Base-by-base conservation (phyloP, 2,797 vertebrate genomes). In the Chlorospingus flavigularis region DNA sequence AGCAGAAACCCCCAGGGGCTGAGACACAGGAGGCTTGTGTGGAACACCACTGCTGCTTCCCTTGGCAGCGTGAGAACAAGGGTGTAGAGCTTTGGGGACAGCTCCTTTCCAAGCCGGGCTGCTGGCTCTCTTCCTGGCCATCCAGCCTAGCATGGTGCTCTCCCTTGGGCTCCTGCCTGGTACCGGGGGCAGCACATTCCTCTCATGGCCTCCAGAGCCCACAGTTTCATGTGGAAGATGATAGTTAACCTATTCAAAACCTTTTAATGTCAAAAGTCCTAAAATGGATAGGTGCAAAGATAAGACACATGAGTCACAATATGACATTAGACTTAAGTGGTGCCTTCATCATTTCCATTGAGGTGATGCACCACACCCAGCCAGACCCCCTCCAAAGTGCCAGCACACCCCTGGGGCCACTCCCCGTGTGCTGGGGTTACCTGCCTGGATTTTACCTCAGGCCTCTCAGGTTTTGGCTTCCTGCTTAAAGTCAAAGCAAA, bases 401-500 rank as follows among this genome's bases (percentile, higher is more conserved):
- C 19, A 9, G 80, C 55, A 62, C 85, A 72, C 43, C 9, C 4
- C 40, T 14, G 11, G 40, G 5, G 4, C 70, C 7, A 0, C 72
- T 85, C 81, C 86, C 88, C 58, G 9, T 16, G 31, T 70, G 68
- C 53, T 9, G 6, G 63, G 7, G 1, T 86, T 88, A 88, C 61
- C 39, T 2, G 5, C 31, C 37, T 63, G 31, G 16, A 19, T 92
- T 76, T 88, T 79, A 58, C 9, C 31, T 88, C 35, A 6, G 47
- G 24, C 39, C 13, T 14, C 2, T 65, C 55, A 25, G n/a, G 10
- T 63, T 94, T 83, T 75, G 47, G 68, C 66, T 95, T 94, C 93
- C 95, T 91, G 87, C 65, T 88, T 83, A 88, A 87, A 92, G 82
- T 94, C 79, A 94, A 90, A 83, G 70, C 73, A 92, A 94, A 80